Base-by-base conservation (phyloP, 2,888 invertebrate species). In the Tetragonisca angustula region DNA sequence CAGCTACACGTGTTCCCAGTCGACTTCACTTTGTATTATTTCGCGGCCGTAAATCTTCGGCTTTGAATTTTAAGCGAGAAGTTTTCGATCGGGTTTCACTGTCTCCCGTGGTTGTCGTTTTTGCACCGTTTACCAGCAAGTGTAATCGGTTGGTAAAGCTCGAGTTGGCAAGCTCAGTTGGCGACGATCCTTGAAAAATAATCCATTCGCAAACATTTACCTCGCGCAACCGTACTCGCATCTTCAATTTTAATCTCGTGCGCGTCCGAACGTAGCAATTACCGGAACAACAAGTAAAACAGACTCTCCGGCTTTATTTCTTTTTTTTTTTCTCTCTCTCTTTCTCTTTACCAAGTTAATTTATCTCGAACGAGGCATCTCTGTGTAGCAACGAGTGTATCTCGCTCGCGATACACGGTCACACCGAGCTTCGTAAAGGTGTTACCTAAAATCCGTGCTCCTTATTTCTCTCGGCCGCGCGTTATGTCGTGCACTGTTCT, bases 341-440 rank as follows among this genome's bases (percentile, higher is more conserved):
- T 27, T 65, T 69, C 74, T 87, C 89, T 90, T 87, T 87, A 87
- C 77, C 78, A 69, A 59, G 43, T 75, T 85, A 80, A 82, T 81
- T 90, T 90, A 90, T 89, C 89, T 88, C 79, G 71, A 72, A 82
- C 17, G 17, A 84, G 80, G 78, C 84, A 87, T 89, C 89, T 82
- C 52, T 56, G 52, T 59, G 21, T 56, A 54, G 72, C 67, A 70
- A 50, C 74, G 80, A 87, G 70, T 50, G 76, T 81, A 81, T 74
- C 79, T 83, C 62, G 49, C 19, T 76, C 68, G 68, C 81, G 64
- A 54, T 80, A 79, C 68, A 80, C 69, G 79, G 32, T 78, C 82
- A 59, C 83, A 79, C 61, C 52, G 36, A 54, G 59, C 78, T 79
- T 84, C 32, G 82, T 76, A 62, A 82, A 81, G 74, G 90, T 83